Evolutionary conservation across 1,140 invertebrate genomes (phyloP).

Genomic region (Bombus waltoni): DNA sequence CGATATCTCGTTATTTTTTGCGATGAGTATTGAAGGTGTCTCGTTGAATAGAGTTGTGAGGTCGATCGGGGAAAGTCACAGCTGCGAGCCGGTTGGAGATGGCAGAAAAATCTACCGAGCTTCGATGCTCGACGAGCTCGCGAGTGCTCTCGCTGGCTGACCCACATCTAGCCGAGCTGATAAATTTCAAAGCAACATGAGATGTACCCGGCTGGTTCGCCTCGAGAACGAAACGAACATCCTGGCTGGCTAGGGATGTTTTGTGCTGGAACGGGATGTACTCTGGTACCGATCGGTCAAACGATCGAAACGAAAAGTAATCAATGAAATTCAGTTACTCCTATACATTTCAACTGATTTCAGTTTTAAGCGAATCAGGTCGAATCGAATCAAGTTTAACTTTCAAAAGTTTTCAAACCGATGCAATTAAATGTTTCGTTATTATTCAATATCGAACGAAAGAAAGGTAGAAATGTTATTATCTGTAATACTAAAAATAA

Average conservation of each 20-base stretch:
- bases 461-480: too few species aligned
- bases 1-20: slow-evolving; percentile 14
- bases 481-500: too few species aligned
- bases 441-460: too few species aligned
- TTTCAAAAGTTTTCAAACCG: neutral
- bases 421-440: neutral
- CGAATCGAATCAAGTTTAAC: neutral
- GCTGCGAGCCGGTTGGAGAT: slow-evolving; percentile 28
- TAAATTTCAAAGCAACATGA: slow-evolving; percentile 34
- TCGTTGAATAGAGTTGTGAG: slow-evolving; percentile 25
- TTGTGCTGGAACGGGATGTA: neutral
- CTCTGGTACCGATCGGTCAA: neutral
- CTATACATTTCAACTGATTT: neutral
- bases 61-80: slow-evolving; percentile 51
- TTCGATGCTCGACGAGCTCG: slow-evolving; percentile 6
- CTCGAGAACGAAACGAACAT: neutral
- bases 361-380: neutral
- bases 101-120: slow-evolving; percentile 32
- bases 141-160: slow-evolving; percentile 33
- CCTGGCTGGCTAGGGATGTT: neutral
- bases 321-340: neutral
- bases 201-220: slow-evolving; percentile 17
- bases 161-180: slow-evolving; percentile 28
- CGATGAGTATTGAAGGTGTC: neutral
- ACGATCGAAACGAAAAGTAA: neutral